Conservation (phyloP, 2,888 invertebrate species). For the Dasypolia templi region DNA sequence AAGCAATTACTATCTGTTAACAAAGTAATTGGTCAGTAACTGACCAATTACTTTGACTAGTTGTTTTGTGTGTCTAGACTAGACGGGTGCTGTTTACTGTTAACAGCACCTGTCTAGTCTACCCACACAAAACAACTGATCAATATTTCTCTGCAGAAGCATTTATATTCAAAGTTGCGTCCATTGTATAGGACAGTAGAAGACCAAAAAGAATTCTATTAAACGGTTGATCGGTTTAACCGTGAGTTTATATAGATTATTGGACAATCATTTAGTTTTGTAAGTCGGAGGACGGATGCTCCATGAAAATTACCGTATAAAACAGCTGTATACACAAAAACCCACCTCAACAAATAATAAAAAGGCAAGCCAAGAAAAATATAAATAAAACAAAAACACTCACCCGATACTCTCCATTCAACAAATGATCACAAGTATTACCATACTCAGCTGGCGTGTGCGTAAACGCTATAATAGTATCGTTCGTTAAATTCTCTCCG, state of each 20-base stretch:
- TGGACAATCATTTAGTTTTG: neutral
- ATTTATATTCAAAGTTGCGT: no score
- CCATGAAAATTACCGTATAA: neutral
- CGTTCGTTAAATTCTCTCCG: slow-evolving; percentile 79
- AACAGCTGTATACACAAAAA: neutral
- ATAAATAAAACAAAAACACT: slow-evolving; percentile 23
- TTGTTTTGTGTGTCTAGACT: no score
- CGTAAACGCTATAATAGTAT: slow-evolving; percentile 82
- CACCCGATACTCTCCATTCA: slow-evolving; percentile 79
- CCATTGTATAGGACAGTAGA: no score
- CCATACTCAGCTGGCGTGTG: slow-evolving; percentile 75
- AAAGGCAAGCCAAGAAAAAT: neutral
- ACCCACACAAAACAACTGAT: neutral
- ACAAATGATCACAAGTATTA: slow-evolving; percentile 72
- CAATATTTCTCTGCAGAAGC: no score
- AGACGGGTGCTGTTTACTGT: no score
- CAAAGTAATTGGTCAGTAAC: slow-evolving; percentile 16
- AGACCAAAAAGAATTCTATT: neutral
- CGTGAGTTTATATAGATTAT: neutral
- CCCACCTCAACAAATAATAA: neutral
- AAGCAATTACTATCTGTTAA: neutral
- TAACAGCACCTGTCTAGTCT: no score
- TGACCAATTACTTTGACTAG: no score
- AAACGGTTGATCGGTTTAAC: neutral
- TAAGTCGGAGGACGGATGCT: neutral